Evolutionary conservation across 2,888 invertebrate genomes (phyloP).

Genomic region (Zonitis immaculata): DNA sequence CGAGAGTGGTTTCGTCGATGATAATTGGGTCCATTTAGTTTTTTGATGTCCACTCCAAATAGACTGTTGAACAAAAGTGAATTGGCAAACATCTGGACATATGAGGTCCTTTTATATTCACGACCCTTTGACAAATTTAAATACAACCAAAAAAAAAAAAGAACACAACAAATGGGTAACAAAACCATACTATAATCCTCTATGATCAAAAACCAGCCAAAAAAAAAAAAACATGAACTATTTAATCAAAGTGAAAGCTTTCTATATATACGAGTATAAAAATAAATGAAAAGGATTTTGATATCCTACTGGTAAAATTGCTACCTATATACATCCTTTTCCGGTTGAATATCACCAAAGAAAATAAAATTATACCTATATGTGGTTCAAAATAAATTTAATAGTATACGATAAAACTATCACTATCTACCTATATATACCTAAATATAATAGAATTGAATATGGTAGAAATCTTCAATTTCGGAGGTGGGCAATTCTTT

Average conservation of each 20-base stretch:
- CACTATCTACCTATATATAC: not conserved
- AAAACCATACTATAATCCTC: not conserved
- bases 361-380: too few relatives aligned
- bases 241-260: not conserved
- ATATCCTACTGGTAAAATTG: slow-evolving; percentile 38
- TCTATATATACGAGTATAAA: too few relatives aligned
- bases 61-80: slow-evolving; percentile 28
- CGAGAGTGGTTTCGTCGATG: not conserved
- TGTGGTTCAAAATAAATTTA: not conserved
- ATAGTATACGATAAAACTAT: not conserved
- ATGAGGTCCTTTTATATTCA: slow-evolving; percentile 16
- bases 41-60: slow-evolving; percentile 34
- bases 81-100: slow-evolving; percentile 36
- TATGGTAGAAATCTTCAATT: not conserved
- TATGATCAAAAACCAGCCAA: not conserved
- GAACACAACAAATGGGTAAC: not conserved
- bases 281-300: slow-evolving; percentile 28
- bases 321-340: slow-evolving; percentile 29
- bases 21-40: slow-evolving; percentile 25
- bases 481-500: not conserved
- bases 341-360: slow-evolving; percentile 16
- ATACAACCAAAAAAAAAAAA: slow-evolving; percentile 23
- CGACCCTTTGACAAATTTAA: slow-evolving; percentile 31
- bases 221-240: too few relatives aligned
- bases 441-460: too few relatives aligned